Evolutionary conservation across 2,888 invertebrate genomes (phyloP), one percentile per base, ranked within the genome.

Genomic region (Pyrocoelia pectoralis): DNA sequence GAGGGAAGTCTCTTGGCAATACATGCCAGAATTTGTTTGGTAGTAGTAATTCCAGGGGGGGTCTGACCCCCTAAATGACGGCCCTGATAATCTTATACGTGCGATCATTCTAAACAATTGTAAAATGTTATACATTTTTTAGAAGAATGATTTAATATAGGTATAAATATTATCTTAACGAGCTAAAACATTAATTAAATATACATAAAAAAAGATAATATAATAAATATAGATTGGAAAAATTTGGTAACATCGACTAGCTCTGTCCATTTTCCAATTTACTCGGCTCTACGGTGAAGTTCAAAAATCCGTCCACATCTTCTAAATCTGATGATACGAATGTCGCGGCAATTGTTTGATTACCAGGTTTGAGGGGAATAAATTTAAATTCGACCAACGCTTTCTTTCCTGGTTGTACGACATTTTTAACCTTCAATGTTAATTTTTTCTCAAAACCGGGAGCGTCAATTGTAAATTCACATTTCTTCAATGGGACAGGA

Each of bases 251-350:
- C 24, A 3, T 5, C 24, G 17, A 43, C 60, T 84, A 85, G 19
- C 82, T 77, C 50, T 72, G 77, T 9, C 46, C 46, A n/a, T 46
- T 46, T 24, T 82, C 84, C 13, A 79, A 76, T 13, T 82, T 83
- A 3, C 28, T 48, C 14, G 83, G 79, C 67, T 84, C 83, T 5
- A 94, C 91, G 81, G 88, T 87, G 70, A 93, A 89, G 53, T 89
- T 87, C n/a, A 89, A 79, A 80, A 91, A 94, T 1, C 97, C 96
- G 75, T 96, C 95, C 1, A 96, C 93, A 77, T 97, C 96, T 67
- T 90, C 89, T 72, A 97, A 84, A 79, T 97, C 94, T 73, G 91
- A 93, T 9, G 94, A 93, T 52, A 87, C 86, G 80, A 97, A 97
- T 79, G 95, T 96, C 14, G 92, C 95, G 17, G 91, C 89, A 66